Base-by-base conservation (phyloP, 1,140 invertebrate genomes). In the Eumeta japonica region DNA sequence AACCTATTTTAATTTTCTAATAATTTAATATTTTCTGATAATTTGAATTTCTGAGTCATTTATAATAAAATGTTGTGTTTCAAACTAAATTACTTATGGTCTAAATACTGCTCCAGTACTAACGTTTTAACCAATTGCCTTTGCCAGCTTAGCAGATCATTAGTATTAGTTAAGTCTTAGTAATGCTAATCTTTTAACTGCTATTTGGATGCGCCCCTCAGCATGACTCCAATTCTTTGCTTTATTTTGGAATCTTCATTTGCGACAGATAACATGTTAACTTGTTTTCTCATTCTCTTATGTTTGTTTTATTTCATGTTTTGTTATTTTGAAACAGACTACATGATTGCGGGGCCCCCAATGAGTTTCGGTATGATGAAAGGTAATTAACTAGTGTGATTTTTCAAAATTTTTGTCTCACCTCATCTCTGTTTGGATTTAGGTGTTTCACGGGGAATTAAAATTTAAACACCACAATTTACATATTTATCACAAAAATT, bases 281-380 rank as follows among this genome's bases (percentile, higher is more conserved):
- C 1, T 15, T 36, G 2, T 17, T 24, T 28, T 55, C 48, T 57
- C 67, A 52, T 53, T 62, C 55, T 57, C 45, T 58, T 52, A 55
- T 65, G 43, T 58, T 68, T 55, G 54, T 79, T 81, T 79, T 81
- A 75, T 81, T 81, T 80, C 76, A 80, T 81, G 78, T 81, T 81
- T 63, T 77, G 70, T 76, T 77, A 68, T 77, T 61, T 76, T 64
- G 63, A 66, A 72, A 74, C 81, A 84, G 83, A 84, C 82, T 80
- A 84, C 81, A 82, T 83, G 82, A 81, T 82, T 71, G 79, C 82
- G 76, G 82, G 82, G 66, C 76, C 79, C 72, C 82, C 83, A 75
- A 80, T 83, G 79, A 82, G 82, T 77, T 85, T 83, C 82, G 84
- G 84, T 81, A 85, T 85, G 77, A 79, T 86, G 67, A 86, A 85